Evolutionary conservation across 2,797 vertebrate species (phyloP).

Genomic region (Furcifer pardalis): DNA sequence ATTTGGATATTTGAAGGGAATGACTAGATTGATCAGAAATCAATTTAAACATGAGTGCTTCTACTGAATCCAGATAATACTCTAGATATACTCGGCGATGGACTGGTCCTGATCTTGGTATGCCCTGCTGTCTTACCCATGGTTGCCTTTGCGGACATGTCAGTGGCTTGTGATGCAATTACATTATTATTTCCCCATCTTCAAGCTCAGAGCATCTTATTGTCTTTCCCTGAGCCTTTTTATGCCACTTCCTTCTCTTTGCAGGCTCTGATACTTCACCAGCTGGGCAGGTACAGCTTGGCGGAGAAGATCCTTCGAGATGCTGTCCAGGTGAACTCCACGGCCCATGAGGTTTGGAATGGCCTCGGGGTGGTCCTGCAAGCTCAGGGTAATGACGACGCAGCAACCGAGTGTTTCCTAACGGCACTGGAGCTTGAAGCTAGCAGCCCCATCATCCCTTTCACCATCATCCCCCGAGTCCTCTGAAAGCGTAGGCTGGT

Average conservation of each 20-base stretch:
- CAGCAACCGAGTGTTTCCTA: slow-evolving; percentile 95
- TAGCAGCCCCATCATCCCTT: slow-evolving; percentile 94
- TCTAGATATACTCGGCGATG: neutral
- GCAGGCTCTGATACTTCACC: slow-evolving; percentile 95
- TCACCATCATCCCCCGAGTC: slow-evolving; percentile 93
- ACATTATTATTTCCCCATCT: neutral
- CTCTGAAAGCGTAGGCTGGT: slow-evolving; percentile 74
- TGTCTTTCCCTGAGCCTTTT: slow-evolving; percentile 1
- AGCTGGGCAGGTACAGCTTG: slow-evolving; percentile 92
- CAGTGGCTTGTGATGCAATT: neutral
- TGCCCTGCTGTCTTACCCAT: neutral
- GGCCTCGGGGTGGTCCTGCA: slow-evolving; percentile 96
- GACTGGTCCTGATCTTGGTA: neutral
- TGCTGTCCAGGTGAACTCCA: slow-evolving; percentile 96
- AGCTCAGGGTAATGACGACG: slow-evolving; percentile 92
- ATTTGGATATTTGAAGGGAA: neutral
- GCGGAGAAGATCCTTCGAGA: slow-evolving; percentile 96
- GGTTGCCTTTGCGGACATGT: neutral
- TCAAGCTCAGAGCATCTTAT: neutral
- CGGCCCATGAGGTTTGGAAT: slow-evolving; percentile 96
- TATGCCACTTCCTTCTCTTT: slow-evolving; percentile 73
- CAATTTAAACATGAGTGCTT: neutral
- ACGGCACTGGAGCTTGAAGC: slow-evolving; percentile 96
- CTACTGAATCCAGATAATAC: neutral
- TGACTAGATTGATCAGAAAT: slow-evolving; percentile 11